A percentile compares a stretch with the other conserved stretches of the same genome.
Conservation (phyloP, 2,888 invertebrate genomes). For the Cantharis nigra region DNA sequence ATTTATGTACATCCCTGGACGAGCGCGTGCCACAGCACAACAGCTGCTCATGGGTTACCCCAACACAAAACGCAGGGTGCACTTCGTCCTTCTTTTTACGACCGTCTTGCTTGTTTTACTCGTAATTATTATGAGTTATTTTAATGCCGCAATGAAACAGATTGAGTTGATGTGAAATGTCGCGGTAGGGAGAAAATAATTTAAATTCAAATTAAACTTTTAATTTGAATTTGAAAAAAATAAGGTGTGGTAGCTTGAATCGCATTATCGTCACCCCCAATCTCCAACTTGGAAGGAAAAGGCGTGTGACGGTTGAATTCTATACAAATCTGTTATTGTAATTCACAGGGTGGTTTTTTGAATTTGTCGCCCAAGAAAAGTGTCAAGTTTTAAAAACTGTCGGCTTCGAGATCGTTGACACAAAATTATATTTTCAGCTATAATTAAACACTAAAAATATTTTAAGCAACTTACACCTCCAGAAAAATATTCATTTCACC, state of each 20-base stretch:
- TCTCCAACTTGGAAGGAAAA: neutral
- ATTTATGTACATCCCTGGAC: conserved; percentile 1
- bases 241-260: neutral
- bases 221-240: neutral
- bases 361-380: neutral
- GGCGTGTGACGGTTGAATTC: neutral
- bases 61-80: neutral
- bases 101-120: neutral
- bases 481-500: neutral
- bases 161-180: neutral
- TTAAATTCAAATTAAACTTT: neutral
- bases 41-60: neutral
- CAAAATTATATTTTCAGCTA: neutral
- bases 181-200: neutral
- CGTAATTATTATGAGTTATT: neutral
- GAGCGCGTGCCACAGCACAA: neutral
- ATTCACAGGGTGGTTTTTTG: neutral
- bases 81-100: neutral
- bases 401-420: neutral
- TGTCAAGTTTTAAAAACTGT: neutral
- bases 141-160: neutral
- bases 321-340: neutral
- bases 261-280: neutral
- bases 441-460: neutral
- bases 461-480: neutral